Evolutionary conservation across 2,888 invertebrate genomes (phyloP).

Genomic region (Heterodera filipjevi): DNA sequence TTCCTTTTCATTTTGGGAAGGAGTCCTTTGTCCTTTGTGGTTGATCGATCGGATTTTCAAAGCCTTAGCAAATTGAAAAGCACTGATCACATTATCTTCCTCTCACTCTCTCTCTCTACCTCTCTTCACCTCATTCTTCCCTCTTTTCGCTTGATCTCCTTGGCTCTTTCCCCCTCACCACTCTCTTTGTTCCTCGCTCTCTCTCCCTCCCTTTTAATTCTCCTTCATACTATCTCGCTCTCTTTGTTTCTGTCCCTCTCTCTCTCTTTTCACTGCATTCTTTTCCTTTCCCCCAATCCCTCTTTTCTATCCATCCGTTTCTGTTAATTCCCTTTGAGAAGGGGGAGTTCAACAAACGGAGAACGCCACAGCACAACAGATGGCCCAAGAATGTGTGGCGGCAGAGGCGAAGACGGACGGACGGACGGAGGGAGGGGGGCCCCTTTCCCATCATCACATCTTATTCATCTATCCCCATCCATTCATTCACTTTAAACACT

Average conservation of each 20-base stretch:
- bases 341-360: too few species aligned
- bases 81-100: not conserved
- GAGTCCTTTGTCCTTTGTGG: not conserved
- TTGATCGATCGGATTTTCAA: constrained; percentile 1
- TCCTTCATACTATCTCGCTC: not conserved
- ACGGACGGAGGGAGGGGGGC: too few species aligned
- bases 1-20: not conserved
- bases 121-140: not conserved
- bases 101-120: not conserved
- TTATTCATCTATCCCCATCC: too few species aligned
- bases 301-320: too few species aligned
- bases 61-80: not conserved
- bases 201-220: not conserved
- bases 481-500: too few species aligned
- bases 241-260: too few species aligned
- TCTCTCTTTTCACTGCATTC: too few species aligned
- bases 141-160: not conserved
- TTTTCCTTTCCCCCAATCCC: not conserved
- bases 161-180: not conserved
- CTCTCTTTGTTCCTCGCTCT: not conserved
- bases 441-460: too few species aligned
- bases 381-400: too few species aligned
- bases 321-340: too few species aligned
- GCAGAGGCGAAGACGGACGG: too few species aligned
- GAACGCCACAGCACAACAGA: too few species aligned